phyloP scores from a whole-genome alignment of 2,113 vertebrate genomes.

The Excalfactoria chinensis region DNA sequence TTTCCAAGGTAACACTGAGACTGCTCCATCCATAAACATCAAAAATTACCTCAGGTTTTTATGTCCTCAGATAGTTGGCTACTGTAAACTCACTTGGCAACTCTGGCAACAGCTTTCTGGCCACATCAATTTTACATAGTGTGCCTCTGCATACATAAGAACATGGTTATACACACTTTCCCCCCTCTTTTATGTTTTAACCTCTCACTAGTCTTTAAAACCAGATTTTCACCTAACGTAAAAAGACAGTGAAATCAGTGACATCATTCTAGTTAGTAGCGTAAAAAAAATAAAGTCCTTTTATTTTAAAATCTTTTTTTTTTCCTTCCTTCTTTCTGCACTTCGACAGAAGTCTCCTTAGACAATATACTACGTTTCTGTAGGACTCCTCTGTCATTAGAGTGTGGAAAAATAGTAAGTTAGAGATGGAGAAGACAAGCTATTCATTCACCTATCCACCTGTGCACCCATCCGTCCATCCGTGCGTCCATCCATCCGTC shows the following conservation, averaged over 20 bases:
- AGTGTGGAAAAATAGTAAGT: neutral
- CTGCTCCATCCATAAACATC: neutral
- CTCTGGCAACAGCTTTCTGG: neutral
- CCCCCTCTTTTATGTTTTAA: neutral
- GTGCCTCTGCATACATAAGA: neutral
- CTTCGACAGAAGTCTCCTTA: neutral
- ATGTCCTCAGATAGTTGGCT: neutral
- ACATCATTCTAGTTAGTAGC: neutral
- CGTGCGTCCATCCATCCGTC: neutral
- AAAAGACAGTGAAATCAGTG: neutral
- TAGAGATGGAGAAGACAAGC: neutral
- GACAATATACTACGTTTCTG: neutral
- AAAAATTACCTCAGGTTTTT: neutral
- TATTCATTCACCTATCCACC: neutral
- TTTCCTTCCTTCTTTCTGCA: neutral
- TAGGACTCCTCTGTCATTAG: neutral
- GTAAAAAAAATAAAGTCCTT: neutral
- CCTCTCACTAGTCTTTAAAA: neutral
- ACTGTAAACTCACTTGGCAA: neutral
- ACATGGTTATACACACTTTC: neutral
- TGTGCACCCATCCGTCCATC: too few species aligned
- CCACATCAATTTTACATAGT: neutral
- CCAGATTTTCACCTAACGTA: neutral
- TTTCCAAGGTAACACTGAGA: neutral
- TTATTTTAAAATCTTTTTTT: neutral